Percentiles rank a stretch among this genome's conserved stretches.
Evolutionary conservation across 2,113 vertebrate genomes (phyloP).

Genomic region (Isurus oxyrinchus): DNA sequence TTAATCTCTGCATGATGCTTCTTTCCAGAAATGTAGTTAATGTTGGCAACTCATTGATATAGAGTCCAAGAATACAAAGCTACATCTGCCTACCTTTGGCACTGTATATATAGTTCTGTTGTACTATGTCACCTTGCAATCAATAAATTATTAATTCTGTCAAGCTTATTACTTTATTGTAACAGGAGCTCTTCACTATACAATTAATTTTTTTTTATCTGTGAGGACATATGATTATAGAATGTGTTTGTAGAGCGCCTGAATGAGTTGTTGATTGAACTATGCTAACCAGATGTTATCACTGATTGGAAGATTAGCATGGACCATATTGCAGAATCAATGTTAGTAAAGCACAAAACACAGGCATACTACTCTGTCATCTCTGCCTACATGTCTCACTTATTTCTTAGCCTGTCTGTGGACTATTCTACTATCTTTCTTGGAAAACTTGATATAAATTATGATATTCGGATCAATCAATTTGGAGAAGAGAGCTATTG

Average conservation of each 20-base stretch:
- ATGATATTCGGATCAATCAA: not conserved
- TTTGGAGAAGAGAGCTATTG: not conserved
- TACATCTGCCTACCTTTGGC: not conserved
- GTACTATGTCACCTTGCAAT: not conserved
- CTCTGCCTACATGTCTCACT: not conserved
- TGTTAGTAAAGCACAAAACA: not conserved
- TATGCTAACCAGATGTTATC: not conserved
- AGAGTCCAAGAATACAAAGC: not conserved
- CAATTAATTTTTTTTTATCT: not conserved
- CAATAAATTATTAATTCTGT: conserved; percentile 2
- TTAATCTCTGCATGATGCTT: not conserved
- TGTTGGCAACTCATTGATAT: not conserved
- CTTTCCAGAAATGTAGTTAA: not conserved
- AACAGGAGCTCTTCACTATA: not conserved
- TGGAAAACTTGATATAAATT: not conserved
- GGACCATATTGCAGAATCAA: not conserved
- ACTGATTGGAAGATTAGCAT: not conserved
- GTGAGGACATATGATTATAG: not conserved
- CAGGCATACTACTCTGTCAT: not conserved
- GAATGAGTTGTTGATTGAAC: not conserved
- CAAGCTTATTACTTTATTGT: not conserved
- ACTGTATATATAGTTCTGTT: not conserved
- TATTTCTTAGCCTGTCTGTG: not conserved
- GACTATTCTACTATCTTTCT: not conserved
- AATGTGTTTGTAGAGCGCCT: not conserved